phyloP scores from a whole-genome alignment of 2,888 invertebrate genomes.

The Malacosoma neustria region DNA sequence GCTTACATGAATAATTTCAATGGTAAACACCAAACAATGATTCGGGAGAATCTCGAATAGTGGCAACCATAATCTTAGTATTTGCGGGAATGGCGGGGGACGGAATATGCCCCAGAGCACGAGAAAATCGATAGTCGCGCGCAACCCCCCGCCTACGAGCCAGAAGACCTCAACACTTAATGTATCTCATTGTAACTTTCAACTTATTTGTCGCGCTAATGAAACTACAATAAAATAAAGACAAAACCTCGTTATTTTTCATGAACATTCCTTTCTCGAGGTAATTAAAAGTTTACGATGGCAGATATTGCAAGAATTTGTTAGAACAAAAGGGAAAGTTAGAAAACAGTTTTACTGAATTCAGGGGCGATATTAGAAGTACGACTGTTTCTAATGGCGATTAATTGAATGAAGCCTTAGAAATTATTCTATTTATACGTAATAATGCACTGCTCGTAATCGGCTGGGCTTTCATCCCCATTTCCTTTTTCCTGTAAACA shows the following conservation, averaged over 20 bases:
- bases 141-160: conserved; percentile 25
- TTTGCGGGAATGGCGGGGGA: conserved; percentile 22
- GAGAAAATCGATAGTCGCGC: conserved; percentile 68
- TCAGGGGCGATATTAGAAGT: neutral
- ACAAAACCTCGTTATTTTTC: neutral
- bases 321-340: neutral
- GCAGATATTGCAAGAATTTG: neutral
- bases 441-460: no score
- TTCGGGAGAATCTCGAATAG: no score
- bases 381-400: neutral
- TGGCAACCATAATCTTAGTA: conserved; percentile 16
- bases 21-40: no score
- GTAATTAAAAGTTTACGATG: neutral
- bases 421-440: no score
- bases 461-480: no score
- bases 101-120: conserved; percentile 25
- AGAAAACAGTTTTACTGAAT: neutral
- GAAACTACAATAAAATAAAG: conserved; percentile 13
- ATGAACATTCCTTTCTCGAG: neutral
- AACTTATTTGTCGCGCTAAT: conserved; percentile 35
- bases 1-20: no score
- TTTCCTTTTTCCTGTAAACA: no score
- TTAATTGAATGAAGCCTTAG: neutral
- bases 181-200: conserved; percentile 26
- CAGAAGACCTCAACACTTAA: conserved; percentile 6